phyloP scores from a whole-genome alignment of 2,113 vertebrate species.

The Craseonycteris thonglongyai region DNA sequence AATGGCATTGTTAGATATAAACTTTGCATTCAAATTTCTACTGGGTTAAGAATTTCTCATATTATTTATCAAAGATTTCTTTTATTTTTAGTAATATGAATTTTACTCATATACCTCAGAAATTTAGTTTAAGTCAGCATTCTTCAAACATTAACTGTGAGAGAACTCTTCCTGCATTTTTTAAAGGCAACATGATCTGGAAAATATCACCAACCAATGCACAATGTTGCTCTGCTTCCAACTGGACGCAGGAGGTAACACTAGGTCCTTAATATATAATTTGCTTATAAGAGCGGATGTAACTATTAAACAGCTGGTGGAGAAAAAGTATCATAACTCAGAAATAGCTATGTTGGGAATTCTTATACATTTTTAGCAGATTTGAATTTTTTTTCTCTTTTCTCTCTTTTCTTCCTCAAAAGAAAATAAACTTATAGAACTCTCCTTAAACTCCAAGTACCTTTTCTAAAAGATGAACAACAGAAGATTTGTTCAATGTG shows the following conservation, averaged over 20 bases:
- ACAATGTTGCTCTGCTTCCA: background rate
- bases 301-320: background rate
- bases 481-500: background rate
- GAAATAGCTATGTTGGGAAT: background rate
- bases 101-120: background rate
- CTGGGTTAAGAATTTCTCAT: background rate
- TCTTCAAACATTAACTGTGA: background rate
- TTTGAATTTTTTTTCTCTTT: background rate
- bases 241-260: background rate
- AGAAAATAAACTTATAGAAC: slow-evolving; percentile 12
- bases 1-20: background rate
- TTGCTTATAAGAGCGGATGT: background rate
- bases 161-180: background rate
- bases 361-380: background rate
- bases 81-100: background rate
- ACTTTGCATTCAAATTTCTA: background rate
- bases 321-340: background rate
- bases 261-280: background rate
- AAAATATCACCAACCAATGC: slow-evolving; percentile 32
- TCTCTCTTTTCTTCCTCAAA: background rate
- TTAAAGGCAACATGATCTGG: slow-evolving; percentile 21
- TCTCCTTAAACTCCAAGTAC: background rate
- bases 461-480: slow-evolving; percentile 39
- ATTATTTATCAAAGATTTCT: background rate
- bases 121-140: background rate